Base-by-base conservation (phyloP, 2,888 invertebrate species). In the Drosophila kuntzei region DNA sequence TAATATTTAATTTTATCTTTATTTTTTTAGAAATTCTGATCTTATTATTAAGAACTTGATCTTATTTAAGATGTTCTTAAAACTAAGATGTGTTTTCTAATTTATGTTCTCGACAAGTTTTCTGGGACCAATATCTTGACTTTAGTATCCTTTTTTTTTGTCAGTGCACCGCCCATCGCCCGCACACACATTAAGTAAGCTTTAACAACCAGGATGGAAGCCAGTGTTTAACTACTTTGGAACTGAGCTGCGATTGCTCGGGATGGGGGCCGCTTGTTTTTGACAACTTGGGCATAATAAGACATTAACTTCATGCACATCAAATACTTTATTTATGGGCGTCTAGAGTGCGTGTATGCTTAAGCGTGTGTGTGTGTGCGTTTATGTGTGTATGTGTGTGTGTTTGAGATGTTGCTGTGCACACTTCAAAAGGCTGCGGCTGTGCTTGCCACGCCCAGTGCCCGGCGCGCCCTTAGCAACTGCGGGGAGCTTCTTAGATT, bases 261-360 rank as follows among this genome's bases (percentile, higher is more conserved):
- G 66, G 22, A 37, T 75, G 66, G 63, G 51, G 70, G 66, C 66
- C 79, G 88, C 79, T 87, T 87, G 87, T 88, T 86, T 89, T 87
- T 89, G 86, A 87, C 86, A 87, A 87, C 86, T 88, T 88, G 88
- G 87, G 86, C 80, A 89, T 87, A 89, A 87, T 88, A 87, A 89
- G 86, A 87, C 89, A 87, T 87, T 87, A 87, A 87, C 89, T 89
- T 88, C 89, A 87, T 86, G 80, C 89, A 89, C 86, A 87, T 89
- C 86, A 87, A 87, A 89, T 86, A 84, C 83, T 87, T 84, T 84
- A 84, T 89, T 84, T 89, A 89, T 81, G 79, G 82, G 61, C 79
- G 79, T 79, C 87, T 89, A 72, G 81, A 88, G 82, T 79, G 87
- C 34, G 81, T 79, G 67, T 60, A 44, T 66, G 63, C 61, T 49